Conservation (phyloP, 2,888 invertebrate species). For the Euproctis similis region DNA sequence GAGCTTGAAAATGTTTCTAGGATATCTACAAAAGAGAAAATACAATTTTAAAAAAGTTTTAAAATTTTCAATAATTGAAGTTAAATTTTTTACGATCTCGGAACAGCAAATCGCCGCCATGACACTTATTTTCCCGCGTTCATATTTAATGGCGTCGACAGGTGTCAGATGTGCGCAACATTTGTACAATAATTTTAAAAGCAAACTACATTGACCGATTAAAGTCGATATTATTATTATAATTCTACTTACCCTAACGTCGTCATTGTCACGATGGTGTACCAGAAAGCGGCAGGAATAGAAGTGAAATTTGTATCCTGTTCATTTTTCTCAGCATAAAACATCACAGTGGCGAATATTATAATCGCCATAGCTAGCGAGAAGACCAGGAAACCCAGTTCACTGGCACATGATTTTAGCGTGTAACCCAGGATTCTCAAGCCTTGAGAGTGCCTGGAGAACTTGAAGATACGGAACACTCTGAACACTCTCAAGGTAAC, state of each 20-base stretch:
- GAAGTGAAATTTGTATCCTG: conserved; percentile 98
- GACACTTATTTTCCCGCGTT: conserved; percentile 58
- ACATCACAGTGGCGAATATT: conserved; percentile 99
- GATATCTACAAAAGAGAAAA: too few species aligned
- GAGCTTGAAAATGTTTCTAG: too few species aligned
- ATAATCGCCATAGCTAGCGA: conserved; percentile 99
- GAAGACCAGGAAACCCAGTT: conserved; percentile 99
- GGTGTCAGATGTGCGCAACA: conserved; percentile 45
- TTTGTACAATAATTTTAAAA: conserved; percentile 17
- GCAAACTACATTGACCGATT: conserved; percentile 12
- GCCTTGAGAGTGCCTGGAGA: conserved; percentile 99
- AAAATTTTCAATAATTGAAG: conserved; percentile 21
- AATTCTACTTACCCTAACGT: conserved; percentile 92
- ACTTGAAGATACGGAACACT: conserved; percentile 99
- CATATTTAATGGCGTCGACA: conserved; percentile 63
- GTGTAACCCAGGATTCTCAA: conserved; percentile 99
- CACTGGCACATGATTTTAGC: conserved; percentile 98
- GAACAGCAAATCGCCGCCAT: conserved; percentile 50
- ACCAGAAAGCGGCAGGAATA: conserved; percentile 99
- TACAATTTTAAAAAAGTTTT: conserved; percentile 11
- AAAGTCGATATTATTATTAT: conserved; percentile 4
- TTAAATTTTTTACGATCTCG: conserved; percentile 24
- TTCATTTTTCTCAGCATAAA: conserved; percentile 99
- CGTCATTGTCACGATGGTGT: conserved; percentile 99
- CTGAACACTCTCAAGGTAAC: conserved; percentile 99